Conservation (phyloP, 2,113 vertebrate genomes). For the Scortum barcoo region DNA sequence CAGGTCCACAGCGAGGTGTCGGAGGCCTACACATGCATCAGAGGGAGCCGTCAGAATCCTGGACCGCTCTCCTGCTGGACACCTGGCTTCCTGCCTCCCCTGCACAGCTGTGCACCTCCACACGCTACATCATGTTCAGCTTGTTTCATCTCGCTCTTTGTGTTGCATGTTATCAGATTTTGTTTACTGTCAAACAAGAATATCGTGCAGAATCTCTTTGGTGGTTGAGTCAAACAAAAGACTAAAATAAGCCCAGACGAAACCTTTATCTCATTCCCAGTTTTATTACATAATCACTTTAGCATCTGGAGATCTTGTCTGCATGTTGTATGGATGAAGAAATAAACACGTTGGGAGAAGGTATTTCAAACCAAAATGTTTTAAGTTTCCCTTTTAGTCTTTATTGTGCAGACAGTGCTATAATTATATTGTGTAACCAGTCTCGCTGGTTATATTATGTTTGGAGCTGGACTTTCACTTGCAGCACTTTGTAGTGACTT, state of each 20-base stretch:
- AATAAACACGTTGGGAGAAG: not conserved
- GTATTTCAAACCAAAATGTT: constrained; percentile 22
- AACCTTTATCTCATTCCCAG: constrained; percentile 12
- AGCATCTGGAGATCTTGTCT: constrained; percentile 7
- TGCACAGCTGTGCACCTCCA: constrained; percentile 53
- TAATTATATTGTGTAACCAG: constrained; percentile 10
- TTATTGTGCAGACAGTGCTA: constrained; percentile 18
- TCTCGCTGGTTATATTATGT: not conserved
- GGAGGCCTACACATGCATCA: constrained; percentile 55
- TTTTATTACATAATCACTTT: constrained; percentile 39
- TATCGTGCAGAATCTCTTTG: not conserved
- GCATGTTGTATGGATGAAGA: constrained; percentile 12
- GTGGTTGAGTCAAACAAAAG: constrained; percentile 19
- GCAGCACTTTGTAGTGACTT: not conserved
- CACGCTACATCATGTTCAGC: constrained; percentile 26
- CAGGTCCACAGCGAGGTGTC: constrained; percentile 71
- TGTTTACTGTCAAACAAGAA: constrained; percentile 30
- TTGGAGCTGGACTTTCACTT: not conserved
- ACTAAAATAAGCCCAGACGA: not conserved
- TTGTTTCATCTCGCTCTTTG: not conserved
- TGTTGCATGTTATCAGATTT: constrained; percentile 23
- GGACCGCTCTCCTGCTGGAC: constrained; percentile 50
- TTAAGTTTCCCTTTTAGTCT: constrained; percentile 1
- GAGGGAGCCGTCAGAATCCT: constrained; percentile 43
- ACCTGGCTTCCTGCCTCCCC: constrained; percentile 64